Evolutionary conservation across 2,113 vertebrate genomes (phyloP).

Genomic region (Toxotes jaculatrix): DNA sequence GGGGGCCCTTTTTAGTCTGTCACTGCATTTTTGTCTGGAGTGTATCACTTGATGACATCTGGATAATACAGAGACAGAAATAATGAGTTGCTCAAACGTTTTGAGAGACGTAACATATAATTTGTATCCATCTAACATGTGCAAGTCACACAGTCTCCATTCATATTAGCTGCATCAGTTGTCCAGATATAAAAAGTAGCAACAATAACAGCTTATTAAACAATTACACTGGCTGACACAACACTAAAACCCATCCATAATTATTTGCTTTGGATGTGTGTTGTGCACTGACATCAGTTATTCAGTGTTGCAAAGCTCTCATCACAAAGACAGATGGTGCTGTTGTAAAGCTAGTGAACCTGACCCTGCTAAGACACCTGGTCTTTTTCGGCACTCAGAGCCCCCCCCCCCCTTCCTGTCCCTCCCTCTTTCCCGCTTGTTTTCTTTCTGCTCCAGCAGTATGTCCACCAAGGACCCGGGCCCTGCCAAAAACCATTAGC

Average conservation of each 20-base stretch:
- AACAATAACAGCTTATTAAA: slow-evolving; percentile 29
- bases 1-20: not conserved
- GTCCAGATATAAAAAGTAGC: slow-evolving; percentile 2
- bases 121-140: slow-evolving; percentile 25
- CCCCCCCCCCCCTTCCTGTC: slow-evolving; percentile 19
- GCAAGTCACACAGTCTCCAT: slow-evolving; percentile 15
- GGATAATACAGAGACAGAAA: slow-evolving; percentile 23
- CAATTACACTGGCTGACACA: slow-evolving; percentile 29
- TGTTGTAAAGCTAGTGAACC: slow-evolving; percentile 75
- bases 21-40: slow-evolving; percentile 4
- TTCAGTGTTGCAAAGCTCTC: slow-evolving; percentile 33
- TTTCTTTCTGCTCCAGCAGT: slow-evolving; percentile 51
- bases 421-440: slow-evolving; percentile 46
- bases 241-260: slow-evolving; percentile 11
- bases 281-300: not conserved
- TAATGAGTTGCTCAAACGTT: slow-evolving; percentile 30
- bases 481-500: slow-evolving; percentile 80
- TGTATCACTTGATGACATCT: slow-evolving; percentile 24
- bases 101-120: slow-evolving; percentile 14
- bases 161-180: slow-evolving; percentile 24
- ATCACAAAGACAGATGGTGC: slow-evolving; percentile 76
- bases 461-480: slow-evolving; percentile 60
- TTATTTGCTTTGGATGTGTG: not conserved
- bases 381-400: not conserved
- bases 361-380: slow-evolving; percentile 29